Conservation (phyloP, 2,888 invertebrate genomes). For the Platynereis dumerilii region DNA sequence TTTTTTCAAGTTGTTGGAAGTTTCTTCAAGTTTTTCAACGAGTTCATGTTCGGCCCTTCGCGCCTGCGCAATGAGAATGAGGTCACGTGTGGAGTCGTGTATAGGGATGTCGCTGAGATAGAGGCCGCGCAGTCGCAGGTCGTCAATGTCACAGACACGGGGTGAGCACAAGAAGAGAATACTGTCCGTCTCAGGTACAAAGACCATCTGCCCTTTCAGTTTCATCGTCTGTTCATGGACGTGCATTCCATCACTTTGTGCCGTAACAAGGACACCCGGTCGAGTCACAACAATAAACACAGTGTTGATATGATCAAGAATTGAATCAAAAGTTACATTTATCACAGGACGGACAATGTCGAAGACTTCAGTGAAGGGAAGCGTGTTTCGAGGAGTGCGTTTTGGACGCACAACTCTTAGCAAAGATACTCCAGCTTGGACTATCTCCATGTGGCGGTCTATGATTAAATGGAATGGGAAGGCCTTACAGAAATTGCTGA, state of each 20-base stretch:
- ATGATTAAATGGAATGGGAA: conserved; percentile 48
- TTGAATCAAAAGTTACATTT: conserved; percentile 87
- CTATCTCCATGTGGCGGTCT: conserved; percentile 32
- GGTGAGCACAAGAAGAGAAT: conserved; percentile 48
- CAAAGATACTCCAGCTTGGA: conserved; percentile 35
- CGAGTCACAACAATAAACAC: conserved; percentile 72
- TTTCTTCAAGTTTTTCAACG: conserved; percentile 48
- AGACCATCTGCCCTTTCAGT: conserved; percentile 49
- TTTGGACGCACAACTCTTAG: conserved; percentile 23
- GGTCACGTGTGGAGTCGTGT: conserved; percentile 45
- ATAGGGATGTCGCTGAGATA: conserved; percentile 45
- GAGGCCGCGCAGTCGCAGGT: conserved; percentile 40
- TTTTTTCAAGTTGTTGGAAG: conserved; percentile 45
- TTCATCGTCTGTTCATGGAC: conserved; percentile 19
- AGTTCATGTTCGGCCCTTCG: conserved; percentile 43
- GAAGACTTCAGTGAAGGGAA: conserved; percentile 71
- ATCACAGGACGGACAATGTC: conserved; percentile 78
- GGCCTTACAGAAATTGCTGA: conserved; percentile 34
- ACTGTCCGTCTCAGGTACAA: conserved; percentile 41
- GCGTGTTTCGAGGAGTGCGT: not conserved
- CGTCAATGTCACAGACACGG: conserved; percentile 40
- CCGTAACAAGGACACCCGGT: conserved; percentile 17
- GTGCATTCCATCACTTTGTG: not conserved
- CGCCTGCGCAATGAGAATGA: conserved; percentile 44
- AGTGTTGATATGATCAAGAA: conserved; percentile 91